These are phyloP conservation scores for Gallinago nigripennis DNA, from an alignment of 2,797 vertebrate species.

Conservation along the genomic window DNA sequence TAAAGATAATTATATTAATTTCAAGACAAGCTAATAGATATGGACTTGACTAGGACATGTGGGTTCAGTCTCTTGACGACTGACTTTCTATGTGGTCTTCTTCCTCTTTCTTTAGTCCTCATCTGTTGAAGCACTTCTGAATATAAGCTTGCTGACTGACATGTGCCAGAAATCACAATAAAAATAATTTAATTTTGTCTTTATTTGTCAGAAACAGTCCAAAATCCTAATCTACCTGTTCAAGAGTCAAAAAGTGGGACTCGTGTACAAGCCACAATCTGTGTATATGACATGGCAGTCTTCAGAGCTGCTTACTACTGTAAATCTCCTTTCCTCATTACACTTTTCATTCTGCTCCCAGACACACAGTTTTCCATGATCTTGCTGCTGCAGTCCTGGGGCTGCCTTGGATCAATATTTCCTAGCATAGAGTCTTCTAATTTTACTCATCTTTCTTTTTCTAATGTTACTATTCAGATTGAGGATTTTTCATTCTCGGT, in stretches of 20 bases:
- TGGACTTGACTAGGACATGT: neutral
- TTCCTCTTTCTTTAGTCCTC: neutral
- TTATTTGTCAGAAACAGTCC: neutral
- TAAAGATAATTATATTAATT: neutral
- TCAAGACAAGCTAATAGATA: neutral
- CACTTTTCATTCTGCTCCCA: neutral
- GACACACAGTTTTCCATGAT: neutral
- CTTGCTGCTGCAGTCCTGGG: neutral
- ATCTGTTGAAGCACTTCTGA: neutral
- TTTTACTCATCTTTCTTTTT: neutral
- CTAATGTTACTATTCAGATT: neutral
- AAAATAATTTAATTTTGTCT: neutral
- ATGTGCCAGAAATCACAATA: neutral
- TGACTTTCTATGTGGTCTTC: neutral
- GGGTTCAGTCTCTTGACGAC: accelerated
- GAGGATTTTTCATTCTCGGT: neutral
- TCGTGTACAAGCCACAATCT: neutral
- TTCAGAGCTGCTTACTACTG: neutral
- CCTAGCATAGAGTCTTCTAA: neutral
- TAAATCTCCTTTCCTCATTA: neutral
- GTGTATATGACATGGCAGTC: neutral
- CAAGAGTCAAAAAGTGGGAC: neutral
- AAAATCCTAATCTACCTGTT: neutral
- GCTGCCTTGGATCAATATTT: neutral
- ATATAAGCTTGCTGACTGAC: neutral